Evolutionary conservation across 2,888 invertebrate species (phyloP).

Genomic region (Torymus auratus): DNA sequence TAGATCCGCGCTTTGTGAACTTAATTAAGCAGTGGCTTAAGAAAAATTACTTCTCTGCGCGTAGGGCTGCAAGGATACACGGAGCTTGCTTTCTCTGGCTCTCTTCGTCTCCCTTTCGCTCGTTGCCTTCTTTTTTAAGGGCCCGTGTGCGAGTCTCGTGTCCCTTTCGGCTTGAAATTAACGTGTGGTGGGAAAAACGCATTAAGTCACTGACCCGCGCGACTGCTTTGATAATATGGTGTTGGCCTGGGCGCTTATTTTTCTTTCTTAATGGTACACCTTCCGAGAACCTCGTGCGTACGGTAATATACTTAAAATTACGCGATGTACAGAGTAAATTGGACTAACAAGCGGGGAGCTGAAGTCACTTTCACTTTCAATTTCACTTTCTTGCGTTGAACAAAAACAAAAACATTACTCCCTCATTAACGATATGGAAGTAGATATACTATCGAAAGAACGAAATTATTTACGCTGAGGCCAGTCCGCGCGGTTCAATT

Average conservation of each 20-base stretch:
- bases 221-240: slow-evolving; percentile 32
- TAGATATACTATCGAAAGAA: too few species aligned
- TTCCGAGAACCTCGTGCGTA: too few species aligned
- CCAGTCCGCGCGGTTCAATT: too few species aligned
- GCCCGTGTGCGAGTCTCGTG: neutral
- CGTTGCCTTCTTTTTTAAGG: neutral
- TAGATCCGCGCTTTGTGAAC: slow-evolving; percentile 44
- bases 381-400: too few species aligned
- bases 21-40: slow-evolving; percentile 57
- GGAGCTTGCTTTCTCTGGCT: neutral
- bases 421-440: too few species aligned
- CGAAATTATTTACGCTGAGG: too few species aligned
- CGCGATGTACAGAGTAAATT: too few species aligned
- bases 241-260: neutral
- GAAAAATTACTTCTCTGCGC: slow-evolving; percentile 49
- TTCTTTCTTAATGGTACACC: too few species aligned
- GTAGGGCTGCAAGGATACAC: neutral
- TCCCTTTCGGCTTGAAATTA: slow-evolving; percentile 32
- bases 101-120: neutral
- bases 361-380: too few species aligned
- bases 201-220: neutral
- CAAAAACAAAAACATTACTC: too few species aligned
- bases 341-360: too few species aligned
- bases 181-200: slow-evolving; percentile 17
- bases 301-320: too few species aligned